Base-by-base conservation (phyloP, 2,797 vertebrate species). In the Microcaecilia unicolor region DNA sequence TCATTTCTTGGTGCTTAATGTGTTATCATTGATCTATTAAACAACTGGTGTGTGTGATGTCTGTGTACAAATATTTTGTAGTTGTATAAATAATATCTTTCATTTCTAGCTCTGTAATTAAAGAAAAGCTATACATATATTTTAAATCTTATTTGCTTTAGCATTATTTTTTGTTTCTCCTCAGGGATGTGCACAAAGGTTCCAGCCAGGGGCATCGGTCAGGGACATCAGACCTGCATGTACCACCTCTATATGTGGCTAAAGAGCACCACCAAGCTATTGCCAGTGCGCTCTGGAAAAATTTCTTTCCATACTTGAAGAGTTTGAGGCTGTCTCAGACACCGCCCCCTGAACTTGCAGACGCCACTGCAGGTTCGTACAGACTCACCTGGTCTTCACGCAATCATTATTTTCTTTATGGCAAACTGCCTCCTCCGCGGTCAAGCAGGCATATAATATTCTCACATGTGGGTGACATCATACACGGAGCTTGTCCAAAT, bases 181-280 rank as follows among this genome's bases (percentile, higher is more conserved):
- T 43, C 61, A 99, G 96, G 74, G 86, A 76, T 23, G 80, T 87
- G 64, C 85, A 91, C 47, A 78, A 88, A 51, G 84, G 80, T 18
- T 58, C 70, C 49, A 73, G 58, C 67, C 87, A 80, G 65, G 71
- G 80, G 35, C 46, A 58, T 58, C 66, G 51, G 3, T 37, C 16
- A 5, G 64, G 61, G 34, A 76, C 20, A 5, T 1, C 33, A 12
- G 67, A 67, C 50, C 44, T 70, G 38, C 51, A 10, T 0, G 34
- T 54, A 15, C 74, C 77, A 24, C 38, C 71, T 36, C 63, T 75
- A 73, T 81, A 58, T 41, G 71, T 51, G 50, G 83, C 80, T 72
- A 94, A 87, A 89, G 94, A 98, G 88, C 91, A 87, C 87, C 96
- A 96, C 85, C 93, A 95, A 70, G 92, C 89, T 76, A 90, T 92